These are phyloP conservation scores for Osmoderma eremita DNA, from an alignment of 2,888 invertebrate genomes.

Conservation along the genomic window DNA sequence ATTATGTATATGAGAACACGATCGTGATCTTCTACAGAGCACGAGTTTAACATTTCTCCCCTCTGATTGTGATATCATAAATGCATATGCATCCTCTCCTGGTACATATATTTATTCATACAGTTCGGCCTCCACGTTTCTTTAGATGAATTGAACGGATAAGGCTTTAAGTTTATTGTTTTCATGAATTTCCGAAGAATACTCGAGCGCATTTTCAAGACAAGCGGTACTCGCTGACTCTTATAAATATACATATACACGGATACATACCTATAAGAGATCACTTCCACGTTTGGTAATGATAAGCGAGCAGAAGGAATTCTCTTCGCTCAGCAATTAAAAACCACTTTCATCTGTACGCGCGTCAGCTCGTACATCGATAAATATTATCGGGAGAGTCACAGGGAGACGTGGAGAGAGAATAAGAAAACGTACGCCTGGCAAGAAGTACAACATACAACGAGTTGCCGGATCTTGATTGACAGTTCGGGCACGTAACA, in stretches of 20 bases:
- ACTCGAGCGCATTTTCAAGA: not conserved
- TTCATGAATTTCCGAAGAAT: slow-evolving; percentile 24
- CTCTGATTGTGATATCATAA: slow-evolving; percentile 39
- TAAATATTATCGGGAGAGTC: too few species aligned
- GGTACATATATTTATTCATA: slow-evolving; percentile 3
- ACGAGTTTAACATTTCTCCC: slow-evolving; percentile 40
- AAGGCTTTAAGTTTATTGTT: slow-evolving; percentile 11
- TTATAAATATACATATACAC: not conserved
- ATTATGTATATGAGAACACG: slow-evolving; percentile 26
- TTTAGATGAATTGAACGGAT: slow-evolving; percentile 1
- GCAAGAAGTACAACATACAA: too few species aligned
- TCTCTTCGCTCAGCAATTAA: slow-evolving; percentile 13
- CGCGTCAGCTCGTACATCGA: too few species aligned
- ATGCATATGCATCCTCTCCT: slow-evolving; percentile 26
- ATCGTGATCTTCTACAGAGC: slow-evolving; percentile 39
- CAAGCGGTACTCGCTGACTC: not conserved
- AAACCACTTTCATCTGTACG: slow-evolving; percentile 2
- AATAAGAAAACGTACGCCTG: too few species aligned
- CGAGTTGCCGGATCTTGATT: slow-evolving; percentile 49
- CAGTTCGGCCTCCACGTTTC: too few species aligned
- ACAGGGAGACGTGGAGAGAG: too few species aligned
- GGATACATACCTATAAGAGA: not conserved
- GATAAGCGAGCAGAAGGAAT: slow-evolving; percentile 15
- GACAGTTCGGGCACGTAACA: slow-evolving; percentile 55
- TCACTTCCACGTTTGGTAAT: slow-evolving; percentile 2